Conservation (phyloP, 2,888 invertebrate genomes). For the Drosophila subquinaria region DNA sequence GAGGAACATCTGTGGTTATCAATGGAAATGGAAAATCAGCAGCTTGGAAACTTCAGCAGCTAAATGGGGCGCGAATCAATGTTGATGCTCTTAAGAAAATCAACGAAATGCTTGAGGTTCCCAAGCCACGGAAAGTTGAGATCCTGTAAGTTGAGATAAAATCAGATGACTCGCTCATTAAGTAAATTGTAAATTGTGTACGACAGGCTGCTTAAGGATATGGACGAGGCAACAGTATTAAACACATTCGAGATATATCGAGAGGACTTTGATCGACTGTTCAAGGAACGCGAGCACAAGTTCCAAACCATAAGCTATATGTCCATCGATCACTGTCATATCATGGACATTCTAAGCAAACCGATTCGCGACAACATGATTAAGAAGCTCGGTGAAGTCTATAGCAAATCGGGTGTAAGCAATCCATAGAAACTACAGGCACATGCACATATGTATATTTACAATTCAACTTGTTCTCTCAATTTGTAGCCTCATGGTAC, state of each 20-base stretch:
- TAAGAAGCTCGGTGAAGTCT: conserved; percentile 47
- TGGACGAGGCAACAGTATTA: conserved; percentile 54
- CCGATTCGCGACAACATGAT: conserved; percentile 63
- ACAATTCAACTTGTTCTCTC: not conserved
- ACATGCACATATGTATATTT: not conserved
- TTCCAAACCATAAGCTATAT: conserved; percentile 43
- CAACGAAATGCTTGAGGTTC: conserved; percentile 35
- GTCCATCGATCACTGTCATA: conserved; percentile 62
- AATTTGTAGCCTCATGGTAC: conserved; percentile 63
- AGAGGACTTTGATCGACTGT: conserved; percentile 58
- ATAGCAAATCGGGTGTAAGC: conserved; percentile 52
- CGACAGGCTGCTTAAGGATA: conserved; percentile 54
- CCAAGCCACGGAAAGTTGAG: conserved; percentile 56
- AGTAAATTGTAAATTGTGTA: not conserved
- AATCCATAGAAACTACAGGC: not conserved
- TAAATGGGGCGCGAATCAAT: conserved; percentile 4
- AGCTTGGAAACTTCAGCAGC: not conserved
- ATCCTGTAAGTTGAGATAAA: conserved; percentile 47
- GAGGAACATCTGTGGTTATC: not conserved
- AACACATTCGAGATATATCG: conserved; percentile 54
- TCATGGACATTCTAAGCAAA: conserved; percentile 65
- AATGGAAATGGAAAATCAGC: not conserved
- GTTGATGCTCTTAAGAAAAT: conserved; percentile 34
- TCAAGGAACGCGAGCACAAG: conserved; percentile 54
- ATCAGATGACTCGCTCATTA: not conserved